phyloP scores from a whole-genome alignment of 2,113 vertebrate species.

The Cyprinus carpio region DNA sequence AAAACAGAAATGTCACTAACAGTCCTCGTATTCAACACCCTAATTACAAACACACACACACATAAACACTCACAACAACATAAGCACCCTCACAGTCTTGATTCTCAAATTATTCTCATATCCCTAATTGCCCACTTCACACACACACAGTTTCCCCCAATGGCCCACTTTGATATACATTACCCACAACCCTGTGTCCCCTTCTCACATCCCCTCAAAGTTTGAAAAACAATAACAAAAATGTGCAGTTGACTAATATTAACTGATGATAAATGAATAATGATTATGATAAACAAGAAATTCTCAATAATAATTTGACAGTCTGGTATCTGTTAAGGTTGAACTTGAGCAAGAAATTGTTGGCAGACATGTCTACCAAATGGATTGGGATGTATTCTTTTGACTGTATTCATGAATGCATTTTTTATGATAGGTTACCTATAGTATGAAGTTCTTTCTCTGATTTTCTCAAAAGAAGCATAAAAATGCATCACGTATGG shows the following conservation, averaged over 20 bases:
- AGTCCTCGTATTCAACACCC: constrained; percentile 15
- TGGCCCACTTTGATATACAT: constrained; percentile 31
- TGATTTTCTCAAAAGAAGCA: background rate
- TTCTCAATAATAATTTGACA: background rate
- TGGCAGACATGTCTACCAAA: background rate
- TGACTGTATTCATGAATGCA: background rate
- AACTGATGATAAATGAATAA: constrained; percentile 18
- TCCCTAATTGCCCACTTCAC: constrained; percentile 9
- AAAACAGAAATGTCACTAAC: constrained; percentile 36
- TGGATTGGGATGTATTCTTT: background rate
- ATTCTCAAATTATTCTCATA: background rate
- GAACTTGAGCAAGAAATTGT: background rate
- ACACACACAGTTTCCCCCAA: constrained; percentile 27
- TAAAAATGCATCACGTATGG: background rate
- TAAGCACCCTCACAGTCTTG: constrained; percentile 15
- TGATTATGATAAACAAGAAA: background rate
- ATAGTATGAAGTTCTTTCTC: background rate
- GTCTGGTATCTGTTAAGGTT: background rate
- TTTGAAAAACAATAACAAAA: constrained; percentile 28
- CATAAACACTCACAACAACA: constrained; percentile 20
- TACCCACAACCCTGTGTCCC: background rate
- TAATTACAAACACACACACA: constrained; percentile 8
- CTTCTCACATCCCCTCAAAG: background rate
- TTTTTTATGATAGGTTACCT: background rate
- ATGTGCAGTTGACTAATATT: background rate